Evolutionary conservation across 2,888 invertebrate species (phyloP), one percentile per base, ranked within the genome.

Genomic region (Fragum fragum): DNA sequence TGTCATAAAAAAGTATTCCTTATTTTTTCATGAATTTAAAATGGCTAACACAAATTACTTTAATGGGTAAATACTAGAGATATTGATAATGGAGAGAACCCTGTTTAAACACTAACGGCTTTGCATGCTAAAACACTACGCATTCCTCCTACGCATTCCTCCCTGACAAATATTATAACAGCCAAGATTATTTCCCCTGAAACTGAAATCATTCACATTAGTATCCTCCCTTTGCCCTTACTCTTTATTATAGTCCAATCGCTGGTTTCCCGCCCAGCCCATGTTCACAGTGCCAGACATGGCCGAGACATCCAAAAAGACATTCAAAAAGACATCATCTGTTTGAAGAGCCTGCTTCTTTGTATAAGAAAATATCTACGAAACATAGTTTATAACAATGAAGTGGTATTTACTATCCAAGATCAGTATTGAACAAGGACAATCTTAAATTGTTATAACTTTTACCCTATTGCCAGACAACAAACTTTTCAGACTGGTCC

Each of bases 291-390:
- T 98, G 1, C 98, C 98, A 23, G 91, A 90, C 86, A 96, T 96
- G 79, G 97, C 96, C 73, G 98, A 93, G n/a, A 94, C 98, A 95
- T 99, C 99, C 94, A 99, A n/a, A n/a, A n/a, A n/a, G n/a, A n/a
- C n/a, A n/a, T n/a, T n/a, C n/a, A n/a, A 95, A 95, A 99, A 99
- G 95, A 98, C 97, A 95, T 99, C 99, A 94, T 99, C 99, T 0
- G 98, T 98, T 98, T 99, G 99, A 91, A 99, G 97, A 95, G 99
- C 98, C 94, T 98, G 97, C 78, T 99, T 96, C 95, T 98, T 98
- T 71, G 99, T 99, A 95, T 98, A 98, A 28, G 99, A 98, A 95
- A 99, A 99, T 87, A 98, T 97, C 97, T 97, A 94, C 93, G 90
- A 91, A 59, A 55, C 21, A 55, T 55, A 18, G 14, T 6, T 9